Base-by-base conservation (phyloP, 2,113 vertebrate genomes). In the Scophthalmus maximus region DNA sequence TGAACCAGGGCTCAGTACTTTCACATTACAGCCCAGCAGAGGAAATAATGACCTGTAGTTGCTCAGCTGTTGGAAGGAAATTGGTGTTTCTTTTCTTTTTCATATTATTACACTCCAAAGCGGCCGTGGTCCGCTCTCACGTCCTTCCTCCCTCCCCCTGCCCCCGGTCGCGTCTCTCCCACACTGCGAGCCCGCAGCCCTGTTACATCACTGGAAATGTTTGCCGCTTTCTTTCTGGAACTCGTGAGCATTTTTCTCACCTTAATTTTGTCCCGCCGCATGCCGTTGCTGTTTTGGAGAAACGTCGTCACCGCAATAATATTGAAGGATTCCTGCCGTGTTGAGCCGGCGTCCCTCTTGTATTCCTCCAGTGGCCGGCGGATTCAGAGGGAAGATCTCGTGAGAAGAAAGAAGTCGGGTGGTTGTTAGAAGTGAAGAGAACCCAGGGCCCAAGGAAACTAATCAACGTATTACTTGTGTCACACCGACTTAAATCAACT, bases 11-110 rank as follows among this genome's bases (percentile, higher is more conserved):
- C 71, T 72, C 1, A 10, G 68, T 82, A 89, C 81, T 90, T 89
- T 81, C 56, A 51, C 81, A 87, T 90, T 84, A 47, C 79, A 82
- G 82, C 68, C 70, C 69, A 42, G 76, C 84, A 81, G 88, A 94
- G 91, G 92, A 93, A 93, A 93, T 93, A 93, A 94, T 87, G 89
- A 92, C 92, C 89, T 93, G 82, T 92, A 91, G 93, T 91, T 94
- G 88, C 91, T 94, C 89, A 92, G 88, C 93, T 92, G 91, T 89
- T 87, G 80, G 79, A 93, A 94, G 91, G 85, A 96, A 95, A 94
- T 88, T 94, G 86, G 91, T 86, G 78, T 88, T 87, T 88, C 78
- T 77, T 70, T 83, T 82, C 38, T 52, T 72, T 68, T 81, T 76
- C n/a, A 62, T 83, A 76, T 81, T 92, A 93, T 94, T 93, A 93